These are phyloP conservation scores for Mastomys coucha DNA, from an alignment of 2,113 vertebrate species.

Conservation along the genomic window DNA sequence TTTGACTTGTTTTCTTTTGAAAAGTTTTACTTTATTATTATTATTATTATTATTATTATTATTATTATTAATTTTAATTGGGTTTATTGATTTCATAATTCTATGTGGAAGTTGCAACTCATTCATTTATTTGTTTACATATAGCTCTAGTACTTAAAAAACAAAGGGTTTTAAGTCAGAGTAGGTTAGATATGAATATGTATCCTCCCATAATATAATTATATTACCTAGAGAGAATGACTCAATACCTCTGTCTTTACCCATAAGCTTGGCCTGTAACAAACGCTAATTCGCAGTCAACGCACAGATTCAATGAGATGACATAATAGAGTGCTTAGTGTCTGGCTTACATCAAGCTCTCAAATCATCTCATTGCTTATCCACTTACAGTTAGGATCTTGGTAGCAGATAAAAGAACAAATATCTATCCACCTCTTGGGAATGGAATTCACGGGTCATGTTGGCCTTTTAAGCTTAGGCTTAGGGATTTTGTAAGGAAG, in stretches of 20 bases:
- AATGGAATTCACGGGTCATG: neutral
- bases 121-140: neutral
- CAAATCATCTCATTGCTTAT: neutral
- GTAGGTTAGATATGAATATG: neutral
- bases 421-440: too few species aligned
- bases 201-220: neutral
- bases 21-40: neutral
- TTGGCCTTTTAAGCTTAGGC: neutral
- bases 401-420: neutral
- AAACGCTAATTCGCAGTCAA: neutral
- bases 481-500: neutral
- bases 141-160: neutral
- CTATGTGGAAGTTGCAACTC: conserved; percentile 7
- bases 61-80: neutral
- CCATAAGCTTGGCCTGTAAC: neutral
- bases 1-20: neutral
- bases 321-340: neutral
- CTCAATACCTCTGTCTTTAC: conserved; percentile 1
- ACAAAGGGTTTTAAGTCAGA: neutral
- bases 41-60: neutral
- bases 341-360: neutral
- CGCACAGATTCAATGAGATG: neutral
- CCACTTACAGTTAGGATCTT: neutral
- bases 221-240: neutral
- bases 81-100: neutral